phyloP scores from a whole-genome alignment of 2,888 invertebrate species.

The Bibio marci region DNA sequence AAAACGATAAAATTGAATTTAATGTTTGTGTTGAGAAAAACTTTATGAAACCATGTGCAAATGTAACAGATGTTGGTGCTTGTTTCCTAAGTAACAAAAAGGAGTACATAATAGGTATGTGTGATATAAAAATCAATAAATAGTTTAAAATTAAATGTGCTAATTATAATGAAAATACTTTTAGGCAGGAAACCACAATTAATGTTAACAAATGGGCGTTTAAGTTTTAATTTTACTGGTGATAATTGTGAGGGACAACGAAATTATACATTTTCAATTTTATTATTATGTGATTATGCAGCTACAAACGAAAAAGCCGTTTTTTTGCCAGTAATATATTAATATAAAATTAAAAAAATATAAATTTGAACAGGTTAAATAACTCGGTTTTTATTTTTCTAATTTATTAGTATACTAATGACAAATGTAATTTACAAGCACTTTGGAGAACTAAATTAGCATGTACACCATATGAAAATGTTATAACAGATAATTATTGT shows the following conservation, averaged over 20 bases:
- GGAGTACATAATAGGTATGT: conserved; percentile 23
- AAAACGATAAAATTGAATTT: conserved; percentile 20
- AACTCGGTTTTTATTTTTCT: too few species aligned
- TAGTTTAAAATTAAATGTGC: too few species aligned
- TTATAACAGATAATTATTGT: conserved; percentile 19
- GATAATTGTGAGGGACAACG: conserved; percentile 17
- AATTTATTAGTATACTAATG: conserved; percentile 7
- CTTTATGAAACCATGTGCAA: conserved; percentile 19
- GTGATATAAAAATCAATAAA: too few species aligned
- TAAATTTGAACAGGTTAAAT: too few species aligned
- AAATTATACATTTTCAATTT: conserved; percentile 18
- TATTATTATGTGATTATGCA: conserved; percentile 23
- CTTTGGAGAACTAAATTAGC: conserved; percentile 21
- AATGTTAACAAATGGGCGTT: conserved; percentile 16
- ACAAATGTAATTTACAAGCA: conserved; percentile 22
- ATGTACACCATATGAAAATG: conserved; percentile 21
- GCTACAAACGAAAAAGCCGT: conserved; percentile 19
- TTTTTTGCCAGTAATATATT: conserved; percentile 11
- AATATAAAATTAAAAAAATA: too few species aligned
- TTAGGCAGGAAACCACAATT: neutral
- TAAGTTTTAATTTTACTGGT: conserved; percentile 23
- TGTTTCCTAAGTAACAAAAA: conserved; percentile 19
- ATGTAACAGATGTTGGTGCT: conserved; percentile 20
- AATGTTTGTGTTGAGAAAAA: conserved; percentile 26
- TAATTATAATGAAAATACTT: too few species aligned